Percentiles rank a stretch among this genome's conserved stretches.
These are phyloP conservation scores for Cephus pygmeus DNA, from an alignment of 2,888 invertebrate genomes.

Conservation along the genomic window DNA sequence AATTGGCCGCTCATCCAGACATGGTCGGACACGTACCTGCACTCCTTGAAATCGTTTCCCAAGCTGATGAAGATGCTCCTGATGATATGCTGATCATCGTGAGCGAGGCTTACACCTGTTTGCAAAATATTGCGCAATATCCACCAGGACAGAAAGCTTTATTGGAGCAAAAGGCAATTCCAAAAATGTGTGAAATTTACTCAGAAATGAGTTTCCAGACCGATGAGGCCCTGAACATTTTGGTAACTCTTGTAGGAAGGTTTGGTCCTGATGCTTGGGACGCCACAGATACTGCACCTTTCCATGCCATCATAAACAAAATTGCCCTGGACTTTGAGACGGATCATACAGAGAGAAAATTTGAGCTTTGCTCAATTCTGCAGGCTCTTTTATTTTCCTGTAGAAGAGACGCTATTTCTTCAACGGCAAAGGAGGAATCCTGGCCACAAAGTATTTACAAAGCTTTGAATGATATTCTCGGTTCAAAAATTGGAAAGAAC, in stretches of 20 bases:
- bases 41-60: slow-evolving; percentile 84
- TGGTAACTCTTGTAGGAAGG: slow-evolving; percentile 79
- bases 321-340: slow-evolving; percentile 89
- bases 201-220: slow-evolving; percentile 89
- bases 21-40: slow-evolving; percentile 86
- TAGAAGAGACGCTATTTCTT: slow-evolving; percentile 74
- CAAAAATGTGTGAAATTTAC: slow-evolving; percentile 87
- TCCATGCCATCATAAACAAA: slow-evolving; percentile 84
- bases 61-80: slow-evolving; percentile 85
- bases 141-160: slow-evolving; percentile 84
- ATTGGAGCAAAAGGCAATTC: slow-evolving; percentile 80
- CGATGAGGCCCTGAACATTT: slow-evolving; percentile 86
- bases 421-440: slow-evolving; percentile 76
- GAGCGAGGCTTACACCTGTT: slow-evolving; percentile 86
- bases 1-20: slow-evolving; percentile 83
- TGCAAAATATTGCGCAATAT: slow-evolving; percentile 83
- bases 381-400: slow-evolving; percentile 81
- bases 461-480: slow-evolving; percentile 84
- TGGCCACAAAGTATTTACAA: slow-evolving; percentile 87
- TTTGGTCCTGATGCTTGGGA: slow-evolving; percentile 84
- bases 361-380: slow-evolving; percentile 85
- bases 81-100: slow-evolving; percentile 89
- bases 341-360: slow-evolving; percentile 89
- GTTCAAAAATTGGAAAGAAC: slow-evolving; percentile 86
- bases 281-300: slow-evolving; percentile 77